Evolutionary conservation across 2,113 vertebrate species (phyloP).

Genomic region (Hassar affinis): DNA sequence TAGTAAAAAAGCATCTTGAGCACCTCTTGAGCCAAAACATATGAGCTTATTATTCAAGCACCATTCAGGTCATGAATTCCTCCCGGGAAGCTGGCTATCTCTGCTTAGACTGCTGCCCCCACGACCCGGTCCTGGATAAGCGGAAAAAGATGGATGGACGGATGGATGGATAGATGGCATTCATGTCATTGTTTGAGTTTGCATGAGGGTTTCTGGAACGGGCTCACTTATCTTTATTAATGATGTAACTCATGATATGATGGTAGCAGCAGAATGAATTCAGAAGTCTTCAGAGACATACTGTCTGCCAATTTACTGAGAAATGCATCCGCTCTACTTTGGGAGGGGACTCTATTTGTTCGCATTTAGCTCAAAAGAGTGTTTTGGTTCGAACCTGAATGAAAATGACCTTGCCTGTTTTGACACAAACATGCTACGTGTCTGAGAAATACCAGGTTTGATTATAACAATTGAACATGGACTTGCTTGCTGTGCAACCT

Average conservation of each 20-base stretch:
- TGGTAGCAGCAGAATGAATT: not conserved
- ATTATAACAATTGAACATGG: not conserved
- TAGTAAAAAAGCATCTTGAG: not conserved
- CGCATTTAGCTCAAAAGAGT: not conserved
- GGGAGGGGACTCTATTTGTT: not conserved
- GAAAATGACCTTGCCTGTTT: not conserved
- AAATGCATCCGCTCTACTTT: not conserved
- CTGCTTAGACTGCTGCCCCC: too few relatives aligned
- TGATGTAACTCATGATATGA: not conserved
- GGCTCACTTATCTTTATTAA: not conserved
- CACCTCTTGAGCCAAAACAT: not conserved
- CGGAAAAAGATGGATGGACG: too few relatives aligned
- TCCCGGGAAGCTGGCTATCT: too few relatives aligned
- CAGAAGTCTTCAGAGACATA: not conserved
- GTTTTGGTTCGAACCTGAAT: not conserved
- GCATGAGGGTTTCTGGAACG: not conserved
- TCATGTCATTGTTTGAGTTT: not conserved
- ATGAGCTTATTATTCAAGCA: not conserved
- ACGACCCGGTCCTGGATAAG: too few relatives aligned
- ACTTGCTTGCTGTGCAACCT: not conserved
- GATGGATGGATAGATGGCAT: too few relatives aligned
- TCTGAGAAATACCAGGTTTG: not conserved
- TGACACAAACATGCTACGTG: not conserved
- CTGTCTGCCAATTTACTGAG: not conserved
- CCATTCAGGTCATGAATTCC: not conserved